These are phyloP conservation scores for Marasmarcha lunaedactyla DNA, from an alignment of 2,888 invertebrate species.

Conservation along the genomic window DNA sequence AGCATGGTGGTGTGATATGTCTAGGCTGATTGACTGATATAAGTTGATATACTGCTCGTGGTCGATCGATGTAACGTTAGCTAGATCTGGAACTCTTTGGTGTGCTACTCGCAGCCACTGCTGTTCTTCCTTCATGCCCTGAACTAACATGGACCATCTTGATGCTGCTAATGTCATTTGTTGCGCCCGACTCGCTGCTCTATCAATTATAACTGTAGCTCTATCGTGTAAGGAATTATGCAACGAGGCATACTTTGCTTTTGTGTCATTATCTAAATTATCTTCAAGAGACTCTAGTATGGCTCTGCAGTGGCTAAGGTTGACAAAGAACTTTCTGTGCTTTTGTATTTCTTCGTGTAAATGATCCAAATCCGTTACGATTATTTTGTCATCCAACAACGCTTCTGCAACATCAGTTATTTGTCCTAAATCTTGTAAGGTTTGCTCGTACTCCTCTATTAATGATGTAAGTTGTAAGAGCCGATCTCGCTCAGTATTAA, in stretches of 20 bases:
- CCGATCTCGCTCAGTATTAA: constrained; percentile 80
- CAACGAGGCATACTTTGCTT: constrained; percentile 76
- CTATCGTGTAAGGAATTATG: constrained; percentile 83
- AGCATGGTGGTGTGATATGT: constrained; percentile 84
- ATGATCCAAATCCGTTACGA: constrained; percentile 80
- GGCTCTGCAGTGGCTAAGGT: constrained; percentile 86
- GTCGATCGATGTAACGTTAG: constrained; percentile 84
- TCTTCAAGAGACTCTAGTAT: constrained; percentile 88
- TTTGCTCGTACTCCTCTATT: constrained; percentile 90
- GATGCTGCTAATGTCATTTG: constrained; percentile 88
- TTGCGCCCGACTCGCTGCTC: constrained; percentile 84
- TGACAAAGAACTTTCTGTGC: constrained; percentile 89
- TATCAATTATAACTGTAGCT: constrained; percentile 82
- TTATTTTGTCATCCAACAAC: constrained; percentile 81
- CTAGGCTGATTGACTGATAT: constrained; percentile 83
- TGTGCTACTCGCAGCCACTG: constrained; percentile 88
- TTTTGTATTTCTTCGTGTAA: constrained; percentile 92
- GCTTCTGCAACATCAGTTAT: constrained; percentile 88
- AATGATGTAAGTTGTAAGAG: constrained; percentile 80
- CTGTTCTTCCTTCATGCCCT: constrained; percentile 84
- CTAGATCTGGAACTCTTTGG: constrained; percentile 85
- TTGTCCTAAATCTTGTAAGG: constrained; percentile 86
- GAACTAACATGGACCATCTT: constrained; percentile 83
- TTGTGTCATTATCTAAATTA: constrained; percentile 84
- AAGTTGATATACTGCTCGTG: constrained; percentile 87